Conservation (phyloP, 2,797 vertebrate genomes). For the Sebastes reedi region DNA sequence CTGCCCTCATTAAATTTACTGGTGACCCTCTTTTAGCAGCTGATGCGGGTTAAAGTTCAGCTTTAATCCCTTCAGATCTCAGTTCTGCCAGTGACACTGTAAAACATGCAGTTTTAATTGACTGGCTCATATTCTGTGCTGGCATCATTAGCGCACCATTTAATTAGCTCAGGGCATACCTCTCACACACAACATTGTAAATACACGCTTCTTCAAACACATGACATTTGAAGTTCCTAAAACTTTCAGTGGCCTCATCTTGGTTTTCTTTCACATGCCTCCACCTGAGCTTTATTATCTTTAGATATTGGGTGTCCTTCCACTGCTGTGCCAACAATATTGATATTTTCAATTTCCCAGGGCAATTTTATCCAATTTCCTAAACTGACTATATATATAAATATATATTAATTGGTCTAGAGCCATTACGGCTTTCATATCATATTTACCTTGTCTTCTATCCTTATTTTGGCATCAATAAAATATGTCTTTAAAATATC, state of each 20-base stretch:
- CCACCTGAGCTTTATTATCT: neutral
- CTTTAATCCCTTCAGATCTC: constrained; percentile 69
- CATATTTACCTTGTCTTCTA: neutral
- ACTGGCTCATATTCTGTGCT: constrained; percentile 50
- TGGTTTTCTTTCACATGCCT: neutral
- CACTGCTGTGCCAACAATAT: neutral
- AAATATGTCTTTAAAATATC: neutral
- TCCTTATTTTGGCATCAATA: constrained; percentile 1
- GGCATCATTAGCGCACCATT: constrained; percentile 47
- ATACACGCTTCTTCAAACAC: neutral
- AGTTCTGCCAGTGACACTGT: constrained; percentile 47
- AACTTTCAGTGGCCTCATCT: neutral
- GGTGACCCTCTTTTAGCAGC: constrained; percentile 53
- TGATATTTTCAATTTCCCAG: neutral
- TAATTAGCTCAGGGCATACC: constrained; percentile 45
- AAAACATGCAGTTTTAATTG: constrained; percentile 62
- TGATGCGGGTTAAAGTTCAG: constrained; percentile 59
- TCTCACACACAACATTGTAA: constrained; percentile 21
- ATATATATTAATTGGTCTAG: neutral
- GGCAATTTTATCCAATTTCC: neutral
- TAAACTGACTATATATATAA: neutral
- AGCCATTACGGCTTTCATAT: neutral
- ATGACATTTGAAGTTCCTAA: neutral
- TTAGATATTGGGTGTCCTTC: neutral
- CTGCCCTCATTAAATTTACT: constrained; percentile 63